These are phyloP conservation scores for Camponotus floridanus DNA, from an alignment of 1,140 invertebrate species.

Conservation along the genomic window DNA sequence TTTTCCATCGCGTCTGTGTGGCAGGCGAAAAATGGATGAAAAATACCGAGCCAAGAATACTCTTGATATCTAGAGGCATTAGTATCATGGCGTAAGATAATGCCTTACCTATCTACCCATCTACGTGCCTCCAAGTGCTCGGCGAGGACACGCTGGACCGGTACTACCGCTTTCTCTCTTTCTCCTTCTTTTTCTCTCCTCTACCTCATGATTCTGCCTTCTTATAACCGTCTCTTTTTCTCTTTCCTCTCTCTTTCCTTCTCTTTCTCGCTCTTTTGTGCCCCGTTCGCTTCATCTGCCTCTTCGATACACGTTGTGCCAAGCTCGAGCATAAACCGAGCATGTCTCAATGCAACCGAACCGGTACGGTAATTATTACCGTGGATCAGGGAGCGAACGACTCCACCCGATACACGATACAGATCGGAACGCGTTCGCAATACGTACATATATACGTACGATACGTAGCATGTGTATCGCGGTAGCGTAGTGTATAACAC, in stretches of 20 bases:
- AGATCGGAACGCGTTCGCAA: conserved; percentile 36
- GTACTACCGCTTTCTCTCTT: conserved; percentile 71
- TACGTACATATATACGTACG: neutral
- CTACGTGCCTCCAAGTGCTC: conserved; percentile 72
- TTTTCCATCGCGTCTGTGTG: conserved; percentile 42
- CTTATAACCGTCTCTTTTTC: conserved; percentile 6
- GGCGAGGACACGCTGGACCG: conserved; percentile 73
- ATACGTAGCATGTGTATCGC: neutral
- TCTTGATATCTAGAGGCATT: conserved; percentile 34
- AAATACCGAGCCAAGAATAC: conserved; percentile 59
- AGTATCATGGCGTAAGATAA: conserved; percentile 58
- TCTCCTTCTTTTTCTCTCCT: neutral
- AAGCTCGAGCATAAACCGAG: conserved; percentile 19
- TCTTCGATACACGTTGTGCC: conserved; percentile 16
- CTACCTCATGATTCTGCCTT: conserved; percentile 24
- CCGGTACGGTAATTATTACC: conserved; percentile 60
- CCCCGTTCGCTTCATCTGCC: conserved; percentile 46
- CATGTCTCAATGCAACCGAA: conserved; percentile 50
- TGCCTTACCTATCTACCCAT: conserved; percentile 63
- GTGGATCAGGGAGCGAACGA: conserved; percentile 11
- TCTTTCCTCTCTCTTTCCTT: neutral
- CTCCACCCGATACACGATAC: conserved; percentile 52
- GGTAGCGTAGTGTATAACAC: conserved; percentile 43
- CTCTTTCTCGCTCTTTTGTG: conserved; percentile 1
- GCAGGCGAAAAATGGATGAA: conserved; percentile 64